phyloP scores from a whole-genome alignment of 2,888 invertebrate species.

The Lasioglossum zephyrum region DNA sequence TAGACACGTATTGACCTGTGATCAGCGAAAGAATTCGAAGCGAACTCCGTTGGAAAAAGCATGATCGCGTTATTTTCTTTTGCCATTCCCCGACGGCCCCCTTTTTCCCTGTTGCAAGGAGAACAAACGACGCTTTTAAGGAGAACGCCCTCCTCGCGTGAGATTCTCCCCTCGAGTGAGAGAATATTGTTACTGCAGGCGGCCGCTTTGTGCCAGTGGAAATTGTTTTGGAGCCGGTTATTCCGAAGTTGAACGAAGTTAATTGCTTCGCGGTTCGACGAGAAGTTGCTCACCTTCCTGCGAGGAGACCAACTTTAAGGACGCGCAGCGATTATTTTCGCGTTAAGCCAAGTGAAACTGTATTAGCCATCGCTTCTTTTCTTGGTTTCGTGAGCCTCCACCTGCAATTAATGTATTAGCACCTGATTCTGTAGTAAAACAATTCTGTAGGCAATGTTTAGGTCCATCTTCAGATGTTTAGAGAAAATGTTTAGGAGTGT shows the following conservation, averaged over 20 bases:
- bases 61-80: slow-evolving; percentile 43
- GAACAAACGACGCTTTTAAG: slow-evolving; percentile 34
- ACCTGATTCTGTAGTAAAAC: background rate
- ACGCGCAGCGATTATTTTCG: background rate
- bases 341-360: background rate
- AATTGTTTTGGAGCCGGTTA: slow-evolving; percentile 23
- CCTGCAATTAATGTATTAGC: background rate
- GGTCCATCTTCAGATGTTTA: too few species aligned
- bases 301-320: background rate
- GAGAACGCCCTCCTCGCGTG: background rate
- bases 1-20: slow-evolving; percentile 18
- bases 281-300: background rate
- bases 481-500: too few species aligned
- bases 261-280: slow-evolving; percentile 19
- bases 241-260: slow-evolving; percentile 34
- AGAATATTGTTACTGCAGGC: slow-evolving; percentile 44
- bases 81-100: background rate
- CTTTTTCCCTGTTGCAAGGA: background rate
- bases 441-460: too few species aligned
- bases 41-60: slow-evolving; percentile 1
- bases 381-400: background rate
- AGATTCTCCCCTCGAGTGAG: slow-evolving; percentile 11
- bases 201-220: slow-evolving; percentile 36
- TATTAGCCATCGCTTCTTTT: background rate
- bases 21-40: slow-evolving; percentile 30